Evolutionary conservation across 2,888 invertebrate species (phyloP), one percentile per base, ranked within the genome.

Genomic region (Hemistola chrysoprasaria): DNA sequence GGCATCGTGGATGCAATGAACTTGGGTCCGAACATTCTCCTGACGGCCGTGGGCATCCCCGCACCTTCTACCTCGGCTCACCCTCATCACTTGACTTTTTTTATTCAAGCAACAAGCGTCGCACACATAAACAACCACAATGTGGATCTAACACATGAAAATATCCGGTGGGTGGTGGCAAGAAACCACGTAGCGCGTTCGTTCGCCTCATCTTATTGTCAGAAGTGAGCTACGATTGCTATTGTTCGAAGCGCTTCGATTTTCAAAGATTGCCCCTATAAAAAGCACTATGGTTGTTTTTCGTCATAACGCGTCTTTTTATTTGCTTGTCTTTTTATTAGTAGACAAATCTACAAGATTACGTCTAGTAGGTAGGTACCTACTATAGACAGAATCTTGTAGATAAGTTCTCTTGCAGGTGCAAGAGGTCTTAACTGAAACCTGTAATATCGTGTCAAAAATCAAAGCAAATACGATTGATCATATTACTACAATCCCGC

Each of bases 161-260:
- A 62, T 56, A 53, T 50, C 50, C 61, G 40, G 41, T 47, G 51
- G 47, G 51, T 54, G 59, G 60, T 59, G 62, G 64, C 67, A 72
- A 78, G 70, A 72, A 74, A 75, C 71, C 66, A 67, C 58, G 60
- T 56, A 59, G 70, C 70, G 70, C 70, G 73, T 75, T 71, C 77
- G 62, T 77, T 74, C 65, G 74, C 70, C 71, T 71, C 71, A 56
- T 64, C 62, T 60, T 47, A 54, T 63, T 68, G 70, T 68, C 53
- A 63, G 63, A 67, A 66, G 49, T 56, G 51, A 57, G 51, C 47
- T 57, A 57, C 51, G 50, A 58, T 62, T 50, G 53, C 52, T 58
- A 66, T 67, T 70, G 62, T 67, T 60, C 44, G 54, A 34, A 38
- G 48, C 26, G 51, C 56, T 40, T 33, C 43, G 50, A 61, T 44